Conservation (phyloP, 1,140 invertebrate species). For the Drosophila athabasca region DNA sequence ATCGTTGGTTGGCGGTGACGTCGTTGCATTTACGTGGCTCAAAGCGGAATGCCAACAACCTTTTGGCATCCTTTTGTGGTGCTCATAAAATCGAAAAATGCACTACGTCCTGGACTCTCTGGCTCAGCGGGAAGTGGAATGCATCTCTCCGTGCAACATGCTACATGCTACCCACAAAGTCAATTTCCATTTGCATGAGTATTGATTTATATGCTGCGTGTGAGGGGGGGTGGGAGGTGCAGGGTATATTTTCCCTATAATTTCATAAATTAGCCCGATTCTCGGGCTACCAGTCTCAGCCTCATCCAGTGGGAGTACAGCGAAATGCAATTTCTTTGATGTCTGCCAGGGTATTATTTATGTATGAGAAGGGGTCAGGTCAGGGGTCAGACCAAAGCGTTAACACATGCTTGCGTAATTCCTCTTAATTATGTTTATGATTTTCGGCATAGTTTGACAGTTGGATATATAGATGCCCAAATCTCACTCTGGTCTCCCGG, state of each 20-base stretch:
- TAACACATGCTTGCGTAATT: conserved; percentile 34
- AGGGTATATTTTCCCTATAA: conserved; percentile 12
- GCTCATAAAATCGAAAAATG: conserved; percentile 60
- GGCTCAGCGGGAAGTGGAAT: conserved; percentile 38
- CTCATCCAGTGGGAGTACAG: conserved; percentile 38
- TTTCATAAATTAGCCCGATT: conserved; percentile 44
- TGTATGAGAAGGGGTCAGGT: conserved; percentile 10
- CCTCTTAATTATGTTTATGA: conserved; percentile 49
- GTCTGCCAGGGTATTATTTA: conserved; percentile 38
- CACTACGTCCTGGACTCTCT: conserved; percentile 28
- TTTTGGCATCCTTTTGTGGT: conserved; percentile 47
- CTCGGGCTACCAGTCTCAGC: neutral
- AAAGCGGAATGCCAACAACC: conserved; percentile 54
- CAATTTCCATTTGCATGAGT: conserved; percentile 54
- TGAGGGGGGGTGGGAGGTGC: neutral
- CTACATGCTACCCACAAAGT: conserved; percentile 34
- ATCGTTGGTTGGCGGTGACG: conserved; percentile 8
- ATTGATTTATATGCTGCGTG: conserved; percentile 40
- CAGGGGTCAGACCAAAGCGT: conserved; percentile 25
- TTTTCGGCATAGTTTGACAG: conserved; percentile 41
- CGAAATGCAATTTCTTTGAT: conserved; percentile 68
- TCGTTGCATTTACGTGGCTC: conserved; percentile 17
- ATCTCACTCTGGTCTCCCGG: neutral
- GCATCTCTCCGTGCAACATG: conserved; percentile 10
- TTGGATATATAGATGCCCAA: conserved; percentile 10